Evolutionary conservation across 2,888 invertebrate genomes (phyloP).

Genomic region (Pomacea canaliculata): DNA sequence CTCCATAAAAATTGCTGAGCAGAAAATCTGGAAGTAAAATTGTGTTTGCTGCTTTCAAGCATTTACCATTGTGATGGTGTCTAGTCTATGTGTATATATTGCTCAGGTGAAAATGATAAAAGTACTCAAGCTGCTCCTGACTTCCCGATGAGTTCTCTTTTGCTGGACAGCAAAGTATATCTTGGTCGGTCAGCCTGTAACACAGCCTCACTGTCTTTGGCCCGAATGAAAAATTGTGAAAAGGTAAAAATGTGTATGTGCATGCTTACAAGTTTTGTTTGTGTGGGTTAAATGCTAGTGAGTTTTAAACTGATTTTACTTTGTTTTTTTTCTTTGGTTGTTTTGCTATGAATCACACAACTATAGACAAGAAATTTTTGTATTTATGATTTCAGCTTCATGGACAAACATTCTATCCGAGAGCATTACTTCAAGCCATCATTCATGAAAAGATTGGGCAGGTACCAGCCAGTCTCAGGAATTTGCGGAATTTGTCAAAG

Average conservation of each 20-base stretch:
- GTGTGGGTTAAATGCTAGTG: too few relatives aligned
- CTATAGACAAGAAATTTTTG: background rate
- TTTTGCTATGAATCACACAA: too few relatives aligned
- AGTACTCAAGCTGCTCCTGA: slow-evolving; percentile 27
- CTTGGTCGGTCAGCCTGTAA: slow-evolving; percentile 86
- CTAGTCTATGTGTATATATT: too few relatives aligned
- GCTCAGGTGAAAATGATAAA: too few relatives aligned
- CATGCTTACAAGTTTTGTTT: too few relatives aligned
- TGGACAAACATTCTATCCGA: slow-evolving; percentile 79
- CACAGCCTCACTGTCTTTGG: slow-evolving; percentile 87
- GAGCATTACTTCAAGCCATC: slow-evolving; percentile 79
- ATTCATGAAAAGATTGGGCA: slow-evolving; percentile 71
- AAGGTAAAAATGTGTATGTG: slow-evolving; percentile 11
- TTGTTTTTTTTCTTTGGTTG: too few relatives aligned
- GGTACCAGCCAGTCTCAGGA: slow-evolving; percentile 42
- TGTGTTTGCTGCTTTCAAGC: too few relatives aligned
- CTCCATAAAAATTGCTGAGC: too few relatives aligned
- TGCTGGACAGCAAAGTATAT: slow-evolving; percentile 55
- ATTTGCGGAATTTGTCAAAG: slow-evolving; percentile 73
- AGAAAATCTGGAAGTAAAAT: too few relatives aligned
- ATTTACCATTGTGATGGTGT: too few relatives aligned
- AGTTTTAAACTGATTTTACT: too few relatives aligned
- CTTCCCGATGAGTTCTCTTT: slow-evolving; percentile 56
- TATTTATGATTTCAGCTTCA: slow-evolving; percentile 70
- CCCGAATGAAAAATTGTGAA: slow-evolving; percentile 73